Percentiles rank a stretch among this genome's conserved stretches.
Conservation (phyloP, 2,888 invertebrate species). For the Venusia cambrica region DNA sequence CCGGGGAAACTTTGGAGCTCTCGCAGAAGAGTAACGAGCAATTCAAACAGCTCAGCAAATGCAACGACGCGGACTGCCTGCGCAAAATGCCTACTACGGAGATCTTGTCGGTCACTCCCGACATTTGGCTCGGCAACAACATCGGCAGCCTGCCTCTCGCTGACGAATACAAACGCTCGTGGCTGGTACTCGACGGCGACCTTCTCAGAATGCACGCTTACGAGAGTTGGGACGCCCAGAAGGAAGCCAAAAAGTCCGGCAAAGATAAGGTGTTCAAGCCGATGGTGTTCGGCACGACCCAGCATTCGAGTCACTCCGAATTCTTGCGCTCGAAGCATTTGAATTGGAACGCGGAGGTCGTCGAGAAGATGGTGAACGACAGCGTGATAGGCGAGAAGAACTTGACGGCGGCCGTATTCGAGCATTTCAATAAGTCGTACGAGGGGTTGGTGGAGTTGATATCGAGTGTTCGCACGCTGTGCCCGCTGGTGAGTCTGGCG, state of each 20-base stretch:
- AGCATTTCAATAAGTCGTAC: slow-evolving; percentile 85
- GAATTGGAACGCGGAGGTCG: slow-evolving; percentile 84
- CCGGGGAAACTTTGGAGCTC: slow-evolving; percentile 82
- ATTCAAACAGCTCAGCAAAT: slow-evolving; percentile 81
- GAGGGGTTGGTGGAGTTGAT: slow-evolving; percentile 86
- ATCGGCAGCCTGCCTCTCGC: slow-evolving; percentile 83
- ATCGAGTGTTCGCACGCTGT: slow-evolving; percentile 89
- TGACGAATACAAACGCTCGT: slow-evolving; percentile 84
- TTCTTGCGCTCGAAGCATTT: slow-evolving; percentile 81
- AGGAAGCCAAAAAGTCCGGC: slow-evolving; percentile 56
- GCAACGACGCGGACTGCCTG: slow-evolving; percentile 81
- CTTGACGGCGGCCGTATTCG: slow-evolving; percentile 82
- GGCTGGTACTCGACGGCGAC: slow-evolving; percentile 88
- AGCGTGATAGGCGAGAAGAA: slow-evolving; percentile 84
- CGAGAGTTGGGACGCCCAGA: slow-evolving; percentile 81
- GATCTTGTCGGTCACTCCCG: slow-evolving; percentile 85
- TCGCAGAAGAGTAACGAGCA: slow-evolving; percentile 82
- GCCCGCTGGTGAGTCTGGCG: slow-evolving; percentile 87
- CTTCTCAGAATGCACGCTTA: slow-evolving; percentile 85
- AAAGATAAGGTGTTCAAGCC: slow-evolving; percentile 69
- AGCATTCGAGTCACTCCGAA: slow-evolving; percentile 86
- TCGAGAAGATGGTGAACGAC: slow-evolving; percentile 83
- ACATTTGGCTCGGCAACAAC: slow-evolving; percentile 84
- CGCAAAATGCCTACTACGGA: slow-evolving; percentile 75
- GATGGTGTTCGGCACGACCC: slow-evolving; percentile 87